These are phyloP conservation scores for Branchinecta lindahli DNA, from an alignment of 1,140 invertebrate genomes.

Conservation along the genomic window DNA sequence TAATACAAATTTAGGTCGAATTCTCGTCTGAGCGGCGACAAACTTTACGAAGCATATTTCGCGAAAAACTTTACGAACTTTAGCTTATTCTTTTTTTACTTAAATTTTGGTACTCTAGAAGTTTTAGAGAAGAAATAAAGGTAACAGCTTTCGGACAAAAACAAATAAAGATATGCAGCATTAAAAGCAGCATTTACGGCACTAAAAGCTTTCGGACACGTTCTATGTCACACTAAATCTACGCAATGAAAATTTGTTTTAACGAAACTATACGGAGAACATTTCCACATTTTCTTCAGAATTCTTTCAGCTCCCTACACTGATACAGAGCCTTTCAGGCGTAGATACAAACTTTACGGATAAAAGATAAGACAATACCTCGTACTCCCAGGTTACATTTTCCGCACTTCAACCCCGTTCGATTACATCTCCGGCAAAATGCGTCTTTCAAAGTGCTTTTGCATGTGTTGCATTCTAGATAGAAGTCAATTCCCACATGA, in stretches of 20 bases:
- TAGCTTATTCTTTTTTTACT: too few relatives aligned
- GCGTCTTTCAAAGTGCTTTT: slow-evolving; percentile 35
- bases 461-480: slow-evolving; percentile 55
- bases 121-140: too few relatives aligned
- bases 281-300: not conserved
- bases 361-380: slow-evolving; percentile 36
- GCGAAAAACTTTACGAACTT: too few relatives aligned
- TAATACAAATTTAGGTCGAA: too few relatives aligned
- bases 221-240: not conserved
- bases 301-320: not conserved
- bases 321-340: not conserved
- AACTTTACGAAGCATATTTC: too few relatives aligned
- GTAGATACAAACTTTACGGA: not conserved
- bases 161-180: too few relatives aligned
- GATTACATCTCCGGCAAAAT: slow-evolving; percentile 50
- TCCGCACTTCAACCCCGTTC: slow-evolving; percentile 53
- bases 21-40: too few relatives aligned
- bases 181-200: too few relatives aligned
- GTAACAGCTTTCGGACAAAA: too few relatives aligned
- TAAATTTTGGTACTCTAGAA: too few relatives aligned
- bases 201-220: not conserved
- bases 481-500: slow-evolving; percentile 55
- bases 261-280: not conserved
- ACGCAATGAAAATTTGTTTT: not conserved
- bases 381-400: slow-evolving; percentile 70